Evolutionary conservation across 2,888 invertebrate species (phyloP), one percentile per base, ranked within the genome.

Genomic region (Eupithecia abbreviata): DNA sequence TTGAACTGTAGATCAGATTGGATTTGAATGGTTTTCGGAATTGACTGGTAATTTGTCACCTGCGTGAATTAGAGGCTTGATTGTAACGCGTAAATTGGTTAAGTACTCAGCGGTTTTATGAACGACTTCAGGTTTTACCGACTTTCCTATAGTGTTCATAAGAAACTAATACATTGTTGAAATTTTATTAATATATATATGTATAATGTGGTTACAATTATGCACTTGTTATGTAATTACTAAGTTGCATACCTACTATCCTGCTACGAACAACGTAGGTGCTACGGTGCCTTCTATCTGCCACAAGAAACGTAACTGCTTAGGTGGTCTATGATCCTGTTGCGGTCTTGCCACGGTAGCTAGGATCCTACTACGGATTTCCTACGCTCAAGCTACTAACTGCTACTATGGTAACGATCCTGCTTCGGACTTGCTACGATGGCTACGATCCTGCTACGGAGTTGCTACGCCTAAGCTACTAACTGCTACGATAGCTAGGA

Each of bases 31-130:
- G 77, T 75, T 79, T 73, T 74, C 73, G 62, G 71, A 79, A 75
- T 79, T 75, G 79, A 73, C 74, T 77, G 71, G 76, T 76, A 79
- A 75, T 79, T 68, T 76, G 76, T 73, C 71, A 76, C 77, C 76
- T 79, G 76, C 72, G 71, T 51, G 49, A 71, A 73, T 71, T 76
- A 76, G 73, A 73, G 71, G 71, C 18, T 78, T 74, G 65, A 69
- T 71, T 73, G 73, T 30, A 73, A 69, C 15, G 68, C 41, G 55
- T 55, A 45, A 49, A 77, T 71, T 58, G 30, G 45, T 75, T 68
- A 62, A 73, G 69, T 58, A 18, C 58, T 58, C 69, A 47, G 72
- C 12, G 75, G 47, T 72, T 71, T 74, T 62, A 62, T 71, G 68
- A 71, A 30, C 62, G 58, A 74, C 58, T 47, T 13, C 47, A 65